Base-by-base conservation (phyloP, 2,113 vertebrate genomes). In the Ameiurus melas region DNA sequence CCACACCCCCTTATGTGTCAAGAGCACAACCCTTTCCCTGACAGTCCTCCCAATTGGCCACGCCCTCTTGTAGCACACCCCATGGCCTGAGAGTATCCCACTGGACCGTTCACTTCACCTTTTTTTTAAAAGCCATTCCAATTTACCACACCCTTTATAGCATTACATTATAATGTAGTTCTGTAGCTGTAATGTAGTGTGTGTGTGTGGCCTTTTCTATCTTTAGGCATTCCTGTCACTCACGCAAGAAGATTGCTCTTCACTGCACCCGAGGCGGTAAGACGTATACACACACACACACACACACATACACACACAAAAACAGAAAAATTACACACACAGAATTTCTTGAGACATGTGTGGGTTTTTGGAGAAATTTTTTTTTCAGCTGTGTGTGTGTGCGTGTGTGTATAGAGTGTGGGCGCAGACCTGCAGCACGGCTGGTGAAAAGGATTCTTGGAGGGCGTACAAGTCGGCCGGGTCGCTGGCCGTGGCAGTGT, bases 401-500 rank as follows among this genome's bases (percentile, higher is more conserved):
- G 81, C 87, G 47, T 87, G 68, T 90, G 55, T 73, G 39, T 81
- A 19, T 47, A 97, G 97, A 97, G 71, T 97, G 97, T 53, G 97
- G 97, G 55, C 96, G 90, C 33, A 96, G 97, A 4, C 96, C 96
- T 3, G 96, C 96, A 2, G 96, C 94, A 0, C 95, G 97, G 75
- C 95, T 99, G 96, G 96, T 88, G 94, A 99, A 98, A 93, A 95
- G 98, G 93, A 97, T 99, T 89, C 96, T 99, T 0, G 98, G 98
- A 0, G 98, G 98, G 0, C 93, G 97, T 9, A 98, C 97, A 0
- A 98, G 98, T 9, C 96, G 98, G 0, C 96, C 94, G 0, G 98
- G 98, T 14, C 95, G 97, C 0, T 99, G 98, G 98, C 98, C 98
- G 0, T 99, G 98, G 98, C 98, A 99, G 86, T 99, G 98, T 89